Base-by-base conservation (phyloP, 1,140 invertebrate species). In the Stenopsyche tienmushanensis region DNA sequence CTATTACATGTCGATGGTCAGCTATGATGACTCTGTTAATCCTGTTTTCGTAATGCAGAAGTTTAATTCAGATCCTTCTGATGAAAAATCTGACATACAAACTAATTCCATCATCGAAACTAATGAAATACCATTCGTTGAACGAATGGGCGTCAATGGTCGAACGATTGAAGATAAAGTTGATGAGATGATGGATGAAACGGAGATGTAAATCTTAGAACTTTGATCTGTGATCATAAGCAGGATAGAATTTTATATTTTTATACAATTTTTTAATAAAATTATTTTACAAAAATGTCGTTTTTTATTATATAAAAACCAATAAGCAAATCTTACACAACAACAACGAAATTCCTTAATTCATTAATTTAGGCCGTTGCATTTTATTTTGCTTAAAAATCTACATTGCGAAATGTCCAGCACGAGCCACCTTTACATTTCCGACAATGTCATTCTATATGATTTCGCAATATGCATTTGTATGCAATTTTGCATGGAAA, bases 291-390 rank as follows among this genome's bases (percentile, higher is more conserved):
- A n/a, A n/a, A n/a, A n/a, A n/a, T n/a, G n/a, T n/a, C n/a, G n/a
- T n/a, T n/a, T 3, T 29, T 54, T 54, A 2, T 13, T 15, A 54
- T 3, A 54, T 54, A 25, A 1, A 13, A 54, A 13, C 15, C 20
- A 15, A 1, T 17, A 25, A 24, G 10, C 2, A 5, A 3, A 24
- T 25, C 15, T 25, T 3, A 54, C 9, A 15, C 26, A 29, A 10
- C 23, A n/a, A 25, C 26, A 54, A 21, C 13, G 24, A 45, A 24
- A 60, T 60, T 60, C 10, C 9, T 3, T 58, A 39, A 49, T 34
- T 60, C 23, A 5, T 2, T 13, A 1, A 8, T 47, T 50, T 50
- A 13, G 25, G 67, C 67, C 65, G n/a, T n/a, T n/a, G n/a, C n/a
- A n/a, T n/a, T n/a, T n/a, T n/a, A n/a, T n/a, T n/a, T n/a, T n/a